These are phyloP conservation scores for Aegotheles bennettii DNA, from an alignment of 2,113 vertebrate species.

Conservation along the genomic window DNA sequence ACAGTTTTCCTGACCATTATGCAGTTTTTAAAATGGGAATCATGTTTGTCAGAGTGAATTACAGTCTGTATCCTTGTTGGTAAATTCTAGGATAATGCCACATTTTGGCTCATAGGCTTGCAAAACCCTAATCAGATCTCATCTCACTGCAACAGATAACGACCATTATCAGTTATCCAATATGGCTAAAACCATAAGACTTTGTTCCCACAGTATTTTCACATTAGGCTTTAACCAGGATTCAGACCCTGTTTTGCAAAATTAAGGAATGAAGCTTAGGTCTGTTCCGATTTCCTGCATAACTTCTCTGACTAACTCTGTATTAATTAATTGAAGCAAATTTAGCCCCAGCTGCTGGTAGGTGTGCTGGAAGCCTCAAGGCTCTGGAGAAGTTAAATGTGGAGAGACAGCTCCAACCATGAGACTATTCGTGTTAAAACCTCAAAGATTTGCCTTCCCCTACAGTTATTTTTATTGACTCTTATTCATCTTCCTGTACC, in stretches of 20 bases:
- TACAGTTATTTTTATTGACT: background rate
- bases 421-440: background rate
- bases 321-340: background rate
- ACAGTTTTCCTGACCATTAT: background rate
- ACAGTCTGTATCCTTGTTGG: background rate
- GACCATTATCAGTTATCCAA: background rate
- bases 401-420: background rate
- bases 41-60: background rate
- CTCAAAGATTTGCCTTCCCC: background rate
- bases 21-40: background rate
- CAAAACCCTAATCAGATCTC: background rate
- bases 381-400: background rate
- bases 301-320: background rate
- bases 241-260: background rate
- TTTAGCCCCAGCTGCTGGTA: background rate
- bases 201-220: background rate
- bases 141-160: background rate
- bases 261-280: background rate
- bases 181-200: background rate
- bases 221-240: background rate
- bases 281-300: background rate
- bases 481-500: background rate
- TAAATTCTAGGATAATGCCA: background rate
- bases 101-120: background rate
- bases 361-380: background rate